A percentile compares a stretch with the other conserved stretches of the same genome.
Conservation (phyloP, 2,797 vertebrate species). For the Myoxocephalus aenaeus region DNA sequence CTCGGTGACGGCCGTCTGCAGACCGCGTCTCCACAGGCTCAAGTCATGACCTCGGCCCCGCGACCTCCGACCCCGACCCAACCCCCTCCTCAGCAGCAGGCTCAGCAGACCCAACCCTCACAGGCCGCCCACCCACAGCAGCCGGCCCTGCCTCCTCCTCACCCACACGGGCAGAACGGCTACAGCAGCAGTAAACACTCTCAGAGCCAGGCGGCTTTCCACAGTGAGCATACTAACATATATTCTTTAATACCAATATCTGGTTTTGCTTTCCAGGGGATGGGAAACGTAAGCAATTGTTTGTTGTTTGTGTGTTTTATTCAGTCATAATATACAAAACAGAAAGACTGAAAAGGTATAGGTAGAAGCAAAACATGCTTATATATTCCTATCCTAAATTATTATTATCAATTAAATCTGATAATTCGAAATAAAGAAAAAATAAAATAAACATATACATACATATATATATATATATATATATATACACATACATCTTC, state of each 20-base stretch:
- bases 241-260: not conserved
- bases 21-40: slow-evolving; percentile 75
- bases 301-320: too few relatives aligned
- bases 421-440: too few relatives aligned
- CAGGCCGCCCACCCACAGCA: slow-evolving; percentile 67
- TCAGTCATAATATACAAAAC: too few relatives aligned
- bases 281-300: not conserved
- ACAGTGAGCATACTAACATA: slow-evolving; percentile 62
- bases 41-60: slow-evolving; percentile 67
- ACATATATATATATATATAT: too few relatives aligned
- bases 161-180: slow-evolving; percentile 77
- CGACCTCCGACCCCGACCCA: slow-evolving; percentile 77
- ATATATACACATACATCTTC: too few relatives aligned
- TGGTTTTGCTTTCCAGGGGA: not conserved
- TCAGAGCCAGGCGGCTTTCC: slow-evolving; percentile 77
- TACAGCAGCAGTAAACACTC: slow-evolving; percentile 80
- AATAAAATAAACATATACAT: too few relatives aligned
- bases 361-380: too few relatives aligned
- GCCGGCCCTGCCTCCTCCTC: slow-evolving; percentile 56
- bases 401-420: too few relatives aligned
- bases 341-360: too few relatives aligned
- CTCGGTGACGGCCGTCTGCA: slow-evolving; percentile 77
- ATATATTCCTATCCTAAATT: too few relatives aligned
- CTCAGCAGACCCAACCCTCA: slow-evolving; percentile 52
- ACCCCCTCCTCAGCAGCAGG: slow-evolving; percentile 67